Base-by-base conservation (phyloP, 2,797 vertebrate genomes). In the Sebastes iracundus region DNA sequence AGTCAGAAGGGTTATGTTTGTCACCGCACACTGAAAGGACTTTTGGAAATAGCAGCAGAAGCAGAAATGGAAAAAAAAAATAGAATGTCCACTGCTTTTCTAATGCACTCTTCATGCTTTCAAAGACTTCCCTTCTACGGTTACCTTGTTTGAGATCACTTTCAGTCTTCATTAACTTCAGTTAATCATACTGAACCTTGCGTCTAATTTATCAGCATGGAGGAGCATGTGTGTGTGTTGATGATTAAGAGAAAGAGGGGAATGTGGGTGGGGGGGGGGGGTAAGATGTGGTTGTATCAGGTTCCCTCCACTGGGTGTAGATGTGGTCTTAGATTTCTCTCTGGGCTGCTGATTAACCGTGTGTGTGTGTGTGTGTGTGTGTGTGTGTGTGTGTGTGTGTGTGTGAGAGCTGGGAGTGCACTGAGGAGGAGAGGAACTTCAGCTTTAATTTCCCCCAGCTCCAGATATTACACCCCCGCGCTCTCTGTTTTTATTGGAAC, bases 401-500 rank as follows among this genome's bases (percentile, higher is more conserved):
- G 42, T 59, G 70, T 42, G 64, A 30, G 52, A 25, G 42, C 42
- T 46, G 42, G 42, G 42, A 46, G 42, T 66, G 76, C 20, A 52
- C 49, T 8, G 49, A 83, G 59, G 89, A 93, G 90, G 90, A 92
- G 93, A 93, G 89, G 87, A 94, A 94, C 91, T 93, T 94, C 93
- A 93, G 88, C 89, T 94, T 94, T 95, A 94, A 95, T 95, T 95
- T 94, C 94, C 93, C 94, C 94, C 90, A 95, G 94, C 94, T 92
- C 94, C 93, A 94, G 90, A 94, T 94, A 95, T 94, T 94, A 94
- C 94, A 93, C 94, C 94, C 94, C 92, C 92, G 83, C 84, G 85
- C 87, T 72, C 84, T 88, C 90, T 94, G 91, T 92, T 94, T 94
- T 94, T 94, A 95, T 95, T 95, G 94, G 94, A 94, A 90, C 89